Percentiles rank a stretch among this genome's conserved stretches.
phyloP scores from a whole-genome alignment of 1,140 invertebrate genomes.

The Brachionus rubens region DNA sequence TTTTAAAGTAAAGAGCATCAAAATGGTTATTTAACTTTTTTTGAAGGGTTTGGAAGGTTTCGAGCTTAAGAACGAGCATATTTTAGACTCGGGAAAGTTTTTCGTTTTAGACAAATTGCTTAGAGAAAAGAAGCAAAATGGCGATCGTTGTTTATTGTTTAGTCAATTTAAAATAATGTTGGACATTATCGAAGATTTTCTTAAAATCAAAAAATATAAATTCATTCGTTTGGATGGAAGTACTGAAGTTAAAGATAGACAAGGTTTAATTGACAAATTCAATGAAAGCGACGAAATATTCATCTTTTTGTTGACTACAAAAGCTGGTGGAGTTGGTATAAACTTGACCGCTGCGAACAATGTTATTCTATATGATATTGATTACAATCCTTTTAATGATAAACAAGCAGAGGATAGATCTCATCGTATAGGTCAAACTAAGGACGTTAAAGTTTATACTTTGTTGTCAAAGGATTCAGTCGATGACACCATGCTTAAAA shows the following conservation, averaged over 20 bases:
- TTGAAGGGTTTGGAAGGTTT: constrained; percentile 56
- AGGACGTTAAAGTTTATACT: constrained; percentile 77
- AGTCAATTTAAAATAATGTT: constrained; percentile 91
- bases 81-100: constrained; percentile 64
- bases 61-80: constrained; percentile 55
- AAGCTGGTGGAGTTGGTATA: constrained; percentile 65
- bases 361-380: constrained; percentile 66
- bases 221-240: constrained; percentile 59
- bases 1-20: too few relatives aligned
- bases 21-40: constrained; percentile 32
- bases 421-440: constrained; percentile 84
- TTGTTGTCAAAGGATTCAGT: constrained; percentile 80
- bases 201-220: constrained; percentile 49
- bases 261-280: constrained; percentile 64
- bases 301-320: constrained; percentile 65
- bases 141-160: constrained; percentile 75
- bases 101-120: constrained; percentile 61
- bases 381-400: constrained; percentile 91
- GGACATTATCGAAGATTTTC: constrained; percentile 67
- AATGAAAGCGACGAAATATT: constrained; percentile 61
- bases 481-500: constrained; percentile 84
- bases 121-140: constrained; percentile 57
- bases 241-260: constrained; percentile 59
- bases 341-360: constrained; percentile 65
- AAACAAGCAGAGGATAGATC: constrained; percentile 95